Evolutionary conservation across 2,797 vertebrate species (phyloP).

Genomic region (Lutjanus argentimaculatus): DNA sequence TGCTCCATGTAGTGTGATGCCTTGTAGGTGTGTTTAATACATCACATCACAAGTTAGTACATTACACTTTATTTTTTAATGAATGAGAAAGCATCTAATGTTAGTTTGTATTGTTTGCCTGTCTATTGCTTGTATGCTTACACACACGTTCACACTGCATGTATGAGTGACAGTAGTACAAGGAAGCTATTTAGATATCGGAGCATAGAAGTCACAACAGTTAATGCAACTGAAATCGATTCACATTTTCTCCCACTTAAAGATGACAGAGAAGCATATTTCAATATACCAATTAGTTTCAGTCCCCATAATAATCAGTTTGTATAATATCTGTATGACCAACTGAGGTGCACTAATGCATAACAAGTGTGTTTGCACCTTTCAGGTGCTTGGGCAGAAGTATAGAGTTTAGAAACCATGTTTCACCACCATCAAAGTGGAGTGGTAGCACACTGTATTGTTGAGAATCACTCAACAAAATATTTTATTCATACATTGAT

Average conservation of each 20-base stretch:
- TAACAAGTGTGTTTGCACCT: background rate
- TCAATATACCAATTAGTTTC: background rate
- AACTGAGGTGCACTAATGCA: background rate
- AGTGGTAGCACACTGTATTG: background rate
- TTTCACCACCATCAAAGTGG: background rate
- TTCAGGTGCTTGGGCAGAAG: background rate
- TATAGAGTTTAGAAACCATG: background rate
- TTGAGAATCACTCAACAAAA: conserved; percentile 1
- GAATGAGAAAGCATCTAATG: conserved; percentile 2
- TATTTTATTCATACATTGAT: conserved; percentile 8
- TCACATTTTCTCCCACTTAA: background rate
- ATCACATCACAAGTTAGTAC: background rate
- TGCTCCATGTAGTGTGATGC: background rate
- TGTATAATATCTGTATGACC: conserved; percentile 1
- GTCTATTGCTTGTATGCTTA: background rate
- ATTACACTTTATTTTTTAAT: conserved; percentile 2
- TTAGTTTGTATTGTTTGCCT: conserved; percentile 4
- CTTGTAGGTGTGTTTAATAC: conserved; percentile 13
- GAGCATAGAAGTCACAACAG: background rate
- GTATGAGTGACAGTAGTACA: background rate
- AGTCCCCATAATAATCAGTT: background rate
- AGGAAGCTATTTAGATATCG: background rate
- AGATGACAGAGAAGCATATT: background rate
- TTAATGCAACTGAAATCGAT: background rate
- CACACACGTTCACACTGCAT: background rate